A percentile compares a stretch with the other conserved stretches of the same genome.
phyloP scores from a whole-genome alignment of 2,888 invertebrate genomes.

The Lepeophtheirus nordmannii region DNA sequence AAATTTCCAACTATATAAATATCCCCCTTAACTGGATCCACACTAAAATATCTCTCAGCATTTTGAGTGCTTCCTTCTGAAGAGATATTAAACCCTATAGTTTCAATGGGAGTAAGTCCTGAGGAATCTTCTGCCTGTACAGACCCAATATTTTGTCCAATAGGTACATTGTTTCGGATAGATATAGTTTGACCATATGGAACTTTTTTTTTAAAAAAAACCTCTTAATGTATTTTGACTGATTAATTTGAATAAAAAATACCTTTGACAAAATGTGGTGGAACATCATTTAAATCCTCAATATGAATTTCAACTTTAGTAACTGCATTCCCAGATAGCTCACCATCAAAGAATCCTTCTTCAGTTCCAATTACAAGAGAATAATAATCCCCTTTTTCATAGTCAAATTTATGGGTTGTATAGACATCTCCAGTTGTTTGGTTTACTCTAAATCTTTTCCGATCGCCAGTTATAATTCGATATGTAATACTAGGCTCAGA shows the following conservation, averaged over 20 bases:
- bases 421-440: slow-evolving; percentile 59
- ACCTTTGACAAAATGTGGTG: slow-evolving; percentile 56
- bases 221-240: no score
- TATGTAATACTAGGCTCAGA: slow-evolving; percentile 10
- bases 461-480: background rate
- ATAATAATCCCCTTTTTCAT: slow-evolving; percentile 40
- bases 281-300: slow-evolving; percentile 70
- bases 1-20: background rate
- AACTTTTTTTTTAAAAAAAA: slow-evolving; percentile 44
- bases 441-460: slow-evolving; percentile 49
- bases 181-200: slow-evolving; percentile 54
- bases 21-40: slow-evolving; percentile 1
- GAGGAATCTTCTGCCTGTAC: slow-evolving; percentile 66
- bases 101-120: slow-evolving; percentile 67
- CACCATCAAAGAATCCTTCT: background rate
- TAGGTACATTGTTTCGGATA: slow-evolving; percentile 62
- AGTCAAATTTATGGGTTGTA: slow-evolving; percentile 59
- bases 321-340: slow-evolving; percentile 7
- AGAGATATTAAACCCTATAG: slow-evolving; percentile 36
- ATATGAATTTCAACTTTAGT: slow-evolving; percentile 26
- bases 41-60: background rate
- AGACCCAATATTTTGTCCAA: slow-evolving; percentile 64
- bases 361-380: background rate
- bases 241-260: no score
- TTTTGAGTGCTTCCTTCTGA: background rate